These are phyloP conservation scores for Sebastes hopkinsi DNA, from an alignment of 2,797 vertebrate species.

Conservation along the genomic window DNA sequence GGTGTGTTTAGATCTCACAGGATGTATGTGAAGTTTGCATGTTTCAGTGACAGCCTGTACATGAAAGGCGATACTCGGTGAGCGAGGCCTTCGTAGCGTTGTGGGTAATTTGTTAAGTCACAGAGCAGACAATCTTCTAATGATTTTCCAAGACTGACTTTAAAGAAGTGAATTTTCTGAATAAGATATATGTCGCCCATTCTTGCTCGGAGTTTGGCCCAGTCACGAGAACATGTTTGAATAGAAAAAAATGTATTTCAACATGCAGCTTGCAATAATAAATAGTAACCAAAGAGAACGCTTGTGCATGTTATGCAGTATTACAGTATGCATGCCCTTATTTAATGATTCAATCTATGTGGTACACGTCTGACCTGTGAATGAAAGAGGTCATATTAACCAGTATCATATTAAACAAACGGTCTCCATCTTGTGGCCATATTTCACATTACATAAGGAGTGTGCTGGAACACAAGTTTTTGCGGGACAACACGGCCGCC, in stretches of 20 bases:
- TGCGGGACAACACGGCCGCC: neutral
- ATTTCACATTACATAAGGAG: neutral
- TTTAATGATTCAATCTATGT: neutral
- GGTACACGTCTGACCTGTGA: neutral
- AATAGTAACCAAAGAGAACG: neutral
- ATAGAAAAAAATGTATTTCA: neutral
- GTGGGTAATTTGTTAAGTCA: constrained; percentile 65
- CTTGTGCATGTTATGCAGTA: neutral
- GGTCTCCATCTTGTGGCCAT: constrained; percentile 49
- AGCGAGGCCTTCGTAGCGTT: constrained; percentile 29
- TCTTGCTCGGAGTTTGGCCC: neutral
- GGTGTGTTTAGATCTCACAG: constrained; percentile 73
- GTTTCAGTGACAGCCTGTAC: constrained; percentile 70
- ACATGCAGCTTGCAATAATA: neutral
- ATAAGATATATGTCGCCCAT: neutral
- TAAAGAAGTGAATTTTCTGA: constrained; percentile 12
- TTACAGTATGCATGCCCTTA: neutral
- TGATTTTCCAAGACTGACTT: constrained; percentile 64
- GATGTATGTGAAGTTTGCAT: constrained; percentile 75
- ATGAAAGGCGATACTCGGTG: constrained; percentile 67
- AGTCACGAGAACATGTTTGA: neutral
- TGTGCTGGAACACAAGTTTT: neutral
- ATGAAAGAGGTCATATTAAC: constrained; percentile 11
- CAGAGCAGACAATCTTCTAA: constrained; percentile 63
- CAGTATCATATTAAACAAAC: neutral